These are phyloP conservation scores for Grantiella picta DNA, from an alignment of 2,113 vertebrate genomes.

Conservation along the genomic window DNA sequence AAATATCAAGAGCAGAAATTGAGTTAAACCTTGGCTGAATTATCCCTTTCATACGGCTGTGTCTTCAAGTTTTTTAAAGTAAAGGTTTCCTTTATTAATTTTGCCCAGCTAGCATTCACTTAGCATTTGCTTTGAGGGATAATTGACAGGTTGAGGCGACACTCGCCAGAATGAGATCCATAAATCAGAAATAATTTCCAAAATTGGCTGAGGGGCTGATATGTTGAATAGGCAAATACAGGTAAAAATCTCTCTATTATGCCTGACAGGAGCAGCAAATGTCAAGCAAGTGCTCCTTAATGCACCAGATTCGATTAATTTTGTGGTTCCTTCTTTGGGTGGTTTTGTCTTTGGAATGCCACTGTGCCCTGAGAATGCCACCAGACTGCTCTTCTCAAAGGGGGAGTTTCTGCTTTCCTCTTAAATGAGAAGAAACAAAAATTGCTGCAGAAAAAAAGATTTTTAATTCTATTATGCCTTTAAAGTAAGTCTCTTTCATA, in stretches of 20 bases:
- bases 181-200: slow-evolving; percentile 88
- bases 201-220: slow-evolving; percentile 78
- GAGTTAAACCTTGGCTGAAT: slow-evolving; percentile 41
- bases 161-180: slow-evolving; percentile 72
- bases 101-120: slow-evolving; percentile 75
- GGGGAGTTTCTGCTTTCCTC: background rate
- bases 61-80: slow-evolving; percentile 57
- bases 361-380: slow-evolving; percentile 52
- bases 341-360: slow-evolving; percentile 7
- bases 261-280: slow-evolving; percentile 78
- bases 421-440: background rate
- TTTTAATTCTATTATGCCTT: background rate
- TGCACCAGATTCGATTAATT: slow-evolving; percentile 71
- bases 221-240: slow-evolving; percentile 85
- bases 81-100: slow-evolving; percentile 85
- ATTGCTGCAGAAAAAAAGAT: background rate
- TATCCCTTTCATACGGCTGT: slow-evolving; percentile 44
- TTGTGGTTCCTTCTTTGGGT: slow-evolving; percentile 40
- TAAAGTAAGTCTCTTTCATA: background rate
- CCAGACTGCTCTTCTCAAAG: background rate
- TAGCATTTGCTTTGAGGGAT: slow-evolving; percentile 83
- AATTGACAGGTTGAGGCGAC: slow-evolving; percentile 82
- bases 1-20: slow-evolving; percentile 50
- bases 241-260: slow-evolving; percentile 86
- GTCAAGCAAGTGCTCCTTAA: slow-evolving; percentile 75